Evolutionary conservation across 2,797 vertebrate species (phyloP), one percentile per base, ranked within the genome.

Genomic region (Anguilla obscura): DNA sequence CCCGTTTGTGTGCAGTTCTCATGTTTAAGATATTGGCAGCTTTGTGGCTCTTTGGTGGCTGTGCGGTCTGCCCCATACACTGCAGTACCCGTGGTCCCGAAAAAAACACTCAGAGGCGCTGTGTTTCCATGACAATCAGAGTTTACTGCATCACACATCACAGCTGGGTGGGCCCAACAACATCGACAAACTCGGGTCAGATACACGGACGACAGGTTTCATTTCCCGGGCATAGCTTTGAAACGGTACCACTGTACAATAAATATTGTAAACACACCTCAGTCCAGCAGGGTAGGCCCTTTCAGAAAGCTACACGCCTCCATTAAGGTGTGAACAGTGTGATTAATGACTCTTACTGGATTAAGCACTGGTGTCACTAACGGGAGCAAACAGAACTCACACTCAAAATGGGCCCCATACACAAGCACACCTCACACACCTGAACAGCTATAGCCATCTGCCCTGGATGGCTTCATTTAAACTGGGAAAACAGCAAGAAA

Each of bases 71-170:
- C 4, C 4, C 4, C 4, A 2, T 69, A n/a, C n/a, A 8, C 24
- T n/a, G 24, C 66, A 8, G 71, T 40, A 1, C 4, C 14, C 30
- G 8, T 36, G 6, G 7, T 80, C 18, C 30, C 1, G 40, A 18
- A 80, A n/a, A 18, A 40, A 80, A 50, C 1, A 1, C 71, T 7
- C 76, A 18, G 74, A 36, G 21, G 3, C 33, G 4, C 10, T 1
- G 69, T 16, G n/a, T 45, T 45, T 87, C 10, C n/a, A 30, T 84
- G 48, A 89, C 16, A 58, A 56, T 56, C 79, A 86, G 16, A 56
- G 45, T 88, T 87, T 83, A 89, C 79, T 89, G 48, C 74, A 86
- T 74, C 50, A 71, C 85, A 50, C 16, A 3, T 85, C 40, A 40
- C 16, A 12, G 14, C 36, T 66, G 63, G 54, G 71, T 66, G 63